These are phyloP conservation scores for Chromis chromis DNA, from an alignment of 2,797 vertebrate species.

Conservation along the genomic window DNA sequence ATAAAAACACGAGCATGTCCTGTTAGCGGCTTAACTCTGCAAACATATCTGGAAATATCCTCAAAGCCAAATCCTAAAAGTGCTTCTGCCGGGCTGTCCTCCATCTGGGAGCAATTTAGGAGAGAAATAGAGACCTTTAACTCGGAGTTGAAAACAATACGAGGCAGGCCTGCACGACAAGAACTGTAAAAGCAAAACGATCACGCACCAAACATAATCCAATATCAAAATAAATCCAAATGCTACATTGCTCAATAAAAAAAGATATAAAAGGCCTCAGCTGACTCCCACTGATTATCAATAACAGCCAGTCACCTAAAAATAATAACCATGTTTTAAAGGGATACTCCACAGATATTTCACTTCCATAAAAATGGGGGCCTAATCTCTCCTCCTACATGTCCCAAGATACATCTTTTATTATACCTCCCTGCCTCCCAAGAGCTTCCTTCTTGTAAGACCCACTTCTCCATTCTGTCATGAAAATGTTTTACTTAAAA, in stretches of 20 bases:
- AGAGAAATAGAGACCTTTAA: not conserved
- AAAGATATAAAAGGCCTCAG: not conserved
- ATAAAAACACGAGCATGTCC: constrained; percentile 22
- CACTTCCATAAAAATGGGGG: too few relatives aligned
- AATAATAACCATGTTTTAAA: too few relatives aligned
- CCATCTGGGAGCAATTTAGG: constrained; percentile 41
- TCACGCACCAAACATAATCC: not conserved
- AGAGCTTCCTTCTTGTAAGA: too few relatives aligned
- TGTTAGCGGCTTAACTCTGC: constrained; percentile 51
- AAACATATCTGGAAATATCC: constrained; percentile 61
- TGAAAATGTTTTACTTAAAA: too few relatives aligned
- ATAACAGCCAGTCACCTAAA: too few relatives aligned
- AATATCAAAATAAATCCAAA: not conserved
- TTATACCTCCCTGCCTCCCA: not conserved
- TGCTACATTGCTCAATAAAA: not conserved
- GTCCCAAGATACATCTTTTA: not conserved
- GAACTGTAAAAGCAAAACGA: not conserved
- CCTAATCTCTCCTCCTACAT: not conserved
- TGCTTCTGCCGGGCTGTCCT: constrained; percentile 28
- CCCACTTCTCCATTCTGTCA: too few relatives aligned
- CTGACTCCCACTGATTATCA: too few relatives aligned
- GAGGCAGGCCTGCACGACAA: not conserved
- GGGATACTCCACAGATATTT: too few relatives aligned
- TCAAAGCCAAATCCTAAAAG: constrained; percentile 66
- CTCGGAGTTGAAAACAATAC: not conserved